Evolutionary conservation across 2,113 vertebrate genomes (phyloP).

Genomic region (Melozone crissalis): DNA sequence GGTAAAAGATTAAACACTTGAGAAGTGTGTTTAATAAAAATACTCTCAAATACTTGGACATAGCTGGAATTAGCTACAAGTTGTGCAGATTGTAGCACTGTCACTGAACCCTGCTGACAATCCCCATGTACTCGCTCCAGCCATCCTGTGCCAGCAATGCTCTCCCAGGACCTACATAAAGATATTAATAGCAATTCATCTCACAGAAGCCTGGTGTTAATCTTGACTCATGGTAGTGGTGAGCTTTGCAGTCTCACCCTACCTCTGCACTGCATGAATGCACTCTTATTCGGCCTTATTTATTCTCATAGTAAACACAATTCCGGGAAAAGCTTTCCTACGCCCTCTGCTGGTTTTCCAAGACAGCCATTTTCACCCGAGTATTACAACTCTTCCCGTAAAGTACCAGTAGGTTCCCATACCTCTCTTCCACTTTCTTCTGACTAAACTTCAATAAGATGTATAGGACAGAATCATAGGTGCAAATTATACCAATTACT

Average conservation of each 20-base stretch:
- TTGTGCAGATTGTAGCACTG: neutral
- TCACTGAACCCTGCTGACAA: neutral
- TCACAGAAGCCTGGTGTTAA: neutral
- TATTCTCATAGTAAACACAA: neutral
- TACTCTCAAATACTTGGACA: neutral
- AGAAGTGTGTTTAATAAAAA: neutral
- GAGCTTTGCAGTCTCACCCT: neutral
- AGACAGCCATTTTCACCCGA: neutral
- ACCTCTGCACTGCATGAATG: neutral
- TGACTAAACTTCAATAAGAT: neutral
- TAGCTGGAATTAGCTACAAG: neutral
- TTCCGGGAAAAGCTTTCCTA: neutral
- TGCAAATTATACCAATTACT: neutral
- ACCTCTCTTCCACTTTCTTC: neutral
- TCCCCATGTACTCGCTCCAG: neutral
- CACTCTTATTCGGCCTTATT: neutral
- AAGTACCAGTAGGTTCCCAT: neutral
- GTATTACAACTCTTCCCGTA: neutral
- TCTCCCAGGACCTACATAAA: neutral
- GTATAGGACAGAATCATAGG: neutral
- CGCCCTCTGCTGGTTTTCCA: conserved; percentile 44
- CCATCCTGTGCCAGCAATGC: neutral
- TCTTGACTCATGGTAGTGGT: neutral
- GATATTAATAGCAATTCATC: neutral
- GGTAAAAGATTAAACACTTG: neutral